Evolutionary conservation across 2,888 invertebrate genomes (phyloP).

Genomic region (Zele albiditarsus): DNA sequence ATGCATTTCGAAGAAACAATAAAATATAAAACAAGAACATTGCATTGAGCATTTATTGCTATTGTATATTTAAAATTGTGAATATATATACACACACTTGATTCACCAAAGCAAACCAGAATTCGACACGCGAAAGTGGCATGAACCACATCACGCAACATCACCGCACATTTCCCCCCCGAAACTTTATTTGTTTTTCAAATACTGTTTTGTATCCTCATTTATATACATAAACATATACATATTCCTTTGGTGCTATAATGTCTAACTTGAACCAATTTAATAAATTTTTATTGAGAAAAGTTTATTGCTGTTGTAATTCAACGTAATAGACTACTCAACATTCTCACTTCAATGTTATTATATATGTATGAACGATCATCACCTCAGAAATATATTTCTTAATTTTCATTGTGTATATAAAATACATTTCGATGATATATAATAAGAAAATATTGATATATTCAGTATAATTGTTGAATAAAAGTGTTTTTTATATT

Average conservation of each 20-base stretch:
- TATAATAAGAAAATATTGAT: too few relatives aligned
- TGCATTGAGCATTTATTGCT: constrained; percentile 47
- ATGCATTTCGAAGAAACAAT: constrained; percentile 4
- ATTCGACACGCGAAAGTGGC: constrained; percentile 71
- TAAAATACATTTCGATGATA: too few relatives aligned
- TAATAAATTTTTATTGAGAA: too few relatives aligned
- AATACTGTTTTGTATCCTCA: constrained; percentile 32
- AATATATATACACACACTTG: constrained; percentile 63
- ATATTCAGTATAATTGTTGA: too few relatives aligned
- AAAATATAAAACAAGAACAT: constrained; percentile 47
- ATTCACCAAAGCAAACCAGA: constrained; percentile 72
- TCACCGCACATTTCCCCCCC: constrained; percentile 54
- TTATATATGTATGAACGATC: too few relatives aligned
- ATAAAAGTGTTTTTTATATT: too few relatives aligned
- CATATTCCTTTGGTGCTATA: constrained; percentile 2
- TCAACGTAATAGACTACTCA: too few relatives aligned
- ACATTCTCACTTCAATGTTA: too few relatives aligned
- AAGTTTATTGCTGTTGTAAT: too few relatives aligned
- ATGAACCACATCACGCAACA: constrained; percentile 69
- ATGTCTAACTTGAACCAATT: neutral
- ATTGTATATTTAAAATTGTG: constrained; percentile 50
- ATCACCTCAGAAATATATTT: too few relatives aligned
- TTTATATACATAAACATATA: constrained; percentile 12
- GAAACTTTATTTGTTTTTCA: constrained; percentile 56
- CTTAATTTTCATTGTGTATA: too few relatives aligned